Evolutionary conservation across 2,888 invertebrate species (phyloP).

Genomic region (Parelbella ahira): DNA sequence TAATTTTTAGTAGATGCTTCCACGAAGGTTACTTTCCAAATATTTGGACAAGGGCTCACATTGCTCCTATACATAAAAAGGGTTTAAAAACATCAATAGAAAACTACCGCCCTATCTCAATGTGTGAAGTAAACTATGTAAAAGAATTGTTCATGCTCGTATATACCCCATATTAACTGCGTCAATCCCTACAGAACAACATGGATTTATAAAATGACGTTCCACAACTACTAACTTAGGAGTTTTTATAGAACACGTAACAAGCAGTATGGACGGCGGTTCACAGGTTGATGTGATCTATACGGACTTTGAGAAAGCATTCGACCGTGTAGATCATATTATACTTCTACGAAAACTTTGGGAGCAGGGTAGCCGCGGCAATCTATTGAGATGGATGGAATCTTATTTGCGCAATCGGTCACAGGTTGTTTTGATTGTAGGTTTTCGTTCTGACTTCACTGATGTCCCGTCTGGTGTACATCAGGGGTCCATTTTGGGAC

Average conservation of each 20-base stretch:
- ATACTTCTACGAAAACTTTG: conserved; percentile 25
- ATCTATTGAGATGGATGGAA: conserved; percentile 26
- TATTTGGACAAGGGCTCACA: conserved; percentile 9
- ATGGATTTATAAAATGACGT: conserved; percentile 27
- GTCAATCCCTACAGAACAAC: conserved; percentile 3
- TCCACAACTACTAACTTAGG: conserved; percentile 29
- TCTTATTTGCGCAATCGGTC: conserved; percentile 25
- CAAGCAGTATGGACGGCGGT: conserved; percentile 20
- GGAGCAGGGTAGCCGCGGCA: conserved; percentile 23
- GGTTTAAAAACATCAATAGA: conserved; percentile 5
- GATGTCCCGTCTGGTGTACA: conserved; percentile 29
- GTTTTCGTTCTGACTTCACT: conserved; percentile 19
- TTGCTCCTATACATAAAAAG: conserved; percentile 10
- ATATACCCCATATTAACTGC: conserved; percentile 1
- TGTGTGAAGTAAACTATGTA: background rate
- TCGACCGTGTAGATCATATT: conserved; percentile 30
- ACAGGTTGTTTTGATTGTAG: conserved; percentile 18
- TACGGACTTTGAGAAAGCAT: conserved; percentile 34
- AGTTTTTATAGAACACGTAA: conserved; percentile 22
- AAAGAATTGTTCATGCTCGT: conserved; percentile 11
- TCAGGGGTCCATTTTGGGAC: conserved; percentile 32
- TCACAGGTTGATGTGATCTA: conserved; percentile 32
- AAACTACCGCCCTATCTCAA: conserved; percentile 12
- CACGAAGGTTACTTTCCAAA: conserved; percentile 2
- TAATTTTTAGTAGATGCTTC: conserved; percentile 11